Evolutionary conservation across 53 echinoderm and acorn worm genomes (phyloP), one percentile per base, ranked within the genome.

Genomic region (Patiria pectinifera): DNA sequence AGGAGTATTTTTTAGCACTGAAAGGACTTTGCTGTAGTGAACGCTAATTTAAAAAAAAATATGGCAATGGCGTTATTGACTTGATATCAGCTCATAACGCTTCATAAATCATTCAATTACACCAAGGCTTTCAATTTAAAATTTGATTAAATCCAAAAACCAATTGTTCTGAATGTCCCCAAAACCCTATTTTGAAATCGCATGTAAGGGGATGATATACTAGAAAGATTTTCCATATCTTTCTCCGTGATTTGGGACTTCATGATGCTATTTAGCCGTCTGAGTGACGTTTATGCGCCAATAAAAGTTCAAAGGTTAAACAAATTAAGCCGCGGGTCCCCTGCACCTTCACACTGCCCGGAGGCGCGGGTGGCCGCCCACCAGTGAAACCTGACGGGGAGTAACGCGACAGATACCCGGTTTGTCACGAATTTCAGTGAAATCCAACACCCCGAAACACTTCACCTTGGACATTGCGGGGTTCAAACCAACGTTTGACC

Each of bases 241-340:
- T 11, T 15, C 66, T 16, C 15, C 66, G 14, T 66, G 66, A 66
- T 66, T 66, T 18, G 53, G 53, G 22, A 74, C 4, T 74, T 24
- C 24, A 24, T 66, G 19, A 23, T 23, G 48, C 87, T 59, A 61
- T 78, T 87, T 87, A 87, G 25, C 87, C 59, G 4, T 25, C 22
- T 77, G 87, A 87, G 59, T 87, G 87, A 87, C 78, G 76, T 87
- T 78, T 78, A 87, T 78, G 77, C 71, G 61, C 78, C 59, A 76
- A 72, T 13, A 58, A 88, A 81, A 81, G 90, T 90, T 81, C 90
- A 90, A 90, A 90, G 90, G 90, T 90, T 90, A 82, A 46, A 90
- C 90, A 90, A 89, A 90, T 90, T 90, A 90, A 81, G 90, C 90
- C 90, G 70, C 81, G 45, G 90, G 90, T 90, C 22, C 90, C 90